Evolutionary conservation across 2,888 invertebrate species (phyloP).

Genomic region (Sesamia inferens): DNA sequence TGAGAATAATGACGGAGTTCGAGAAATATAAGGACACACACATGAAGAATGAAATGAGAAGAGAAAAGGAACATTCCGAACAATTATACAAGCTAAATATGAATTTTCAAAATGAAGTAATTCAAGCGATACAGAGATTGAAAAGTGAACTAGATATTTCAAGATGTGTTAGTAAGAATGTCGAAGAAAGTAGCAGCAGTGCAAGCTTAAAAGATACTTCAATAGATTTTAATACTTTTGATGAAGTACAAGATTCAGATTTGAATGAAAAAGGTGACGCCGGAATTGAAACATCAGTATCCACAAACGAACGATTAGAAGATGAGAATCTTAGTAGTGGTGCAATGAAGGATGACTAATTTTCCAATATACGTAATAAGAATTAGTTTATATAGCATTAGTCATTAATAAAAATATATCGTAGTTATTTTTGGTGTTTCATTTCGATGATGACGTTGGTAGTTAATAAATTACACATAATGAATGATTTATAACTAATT

Average conservation of each 20-base stretch:
- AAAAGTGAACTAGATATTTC: slow-evolving; percentile 85
- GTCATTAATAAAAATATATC: slow-evolving; percentile 7
- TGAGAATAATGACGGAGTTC: slow-evolving; percentile 84
- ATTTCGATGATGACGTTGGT: slow-evolving; percentile 12
- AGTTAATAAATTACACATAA: slow-evolving; percentile 3
- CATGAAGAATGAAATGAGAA: slow-evolving; percentile 81
- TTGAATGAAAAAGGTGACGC: slow-evolving; percentile 56
- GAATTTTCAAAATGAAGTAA: slow-evolving; percentile 86
- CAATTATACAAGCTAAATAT: slow-evolving; percentile 86
- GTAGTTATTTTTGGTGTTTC: slow-evolving; percentile 25
- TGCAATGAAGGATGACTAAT: slow-evolving; percentile 52
- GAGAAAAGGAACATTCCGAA: slow-evolving; percentile 86
- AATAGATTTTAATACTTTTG: slow-evolving; percentile 77
- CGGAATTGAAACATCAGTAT: slow-evolving; percentile 49
- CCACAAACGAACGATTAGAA: slow-evolving; percentile 20
- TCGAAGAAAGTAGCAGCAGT: slow-evolving; percentile 67
- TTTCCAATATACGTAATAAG: slow-evolving; percentile 7
- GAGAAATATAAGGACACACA: slow-evolving; percentile 86
- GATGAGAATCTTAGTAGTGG: slow-evolving; percentile 40
- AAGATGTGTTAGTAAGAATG: slow-evolving; percentile 73
- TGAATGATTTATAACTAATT: slow-evolving; percentile 1
- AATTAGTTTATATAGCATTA: slow-evolving; percentile 31
- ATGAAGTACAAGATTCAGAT: slow-evolving; percentile 59
- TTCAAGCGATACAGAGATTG: slow-evolving; percentile 84
- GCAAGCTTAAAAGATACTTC: slow-evolving; percentile 73